A percentile compares a stretch with the other conserved stretches of the same genome.
Conservation (phyloP, 2,888 invertebrate species). For the Lacanobia wlatinum region DNA sequence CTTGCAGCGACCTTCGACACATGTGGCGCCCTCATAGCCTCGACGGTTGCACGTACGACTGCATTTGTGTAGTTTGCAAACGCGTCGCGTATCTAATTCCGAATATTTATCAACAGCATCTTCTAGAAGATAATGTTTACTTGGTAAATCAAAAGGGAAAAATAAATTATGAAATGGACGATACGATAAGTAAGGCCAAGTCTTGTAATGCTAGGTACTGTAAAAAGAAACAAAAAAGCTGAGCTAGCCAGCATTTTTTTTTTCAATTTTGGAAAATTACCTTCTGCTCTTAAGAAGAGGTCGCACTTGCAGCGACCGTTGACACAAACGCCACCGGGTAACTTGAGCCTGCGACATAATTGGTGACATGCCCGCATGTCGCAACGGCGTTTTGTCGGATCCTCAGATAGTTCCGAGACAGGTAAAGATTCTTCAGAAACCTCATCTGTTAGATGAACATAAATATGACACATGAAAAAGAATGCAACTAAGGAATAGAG, state of each 20-base stretch:
- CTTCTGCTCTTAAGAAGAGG: conserved; percentile 25
- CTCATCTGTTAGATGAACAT: too few relatives aligned
- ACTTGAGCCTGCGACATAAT: conserved; percentile 32
- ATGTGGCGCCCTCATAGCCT: conserved; percentile 9
- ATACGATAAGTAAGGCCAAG: too few relatives aligned
- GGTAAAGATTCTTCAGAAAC: too few relatives aligned
- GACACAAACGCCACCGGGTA: conserved; percentile 31
- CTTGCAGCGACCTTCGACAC: conserved; percentile 28
- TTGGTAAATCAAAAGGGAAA: too few relatives aligned
- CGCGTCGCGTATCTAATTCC: neutral
- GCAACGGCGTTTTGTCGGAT: conserved; percentile 1
- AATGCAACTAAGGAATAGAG: too few relatives aligned
- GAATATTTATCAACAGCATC: conserved; percentile 8
- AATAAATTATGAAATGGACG: too few relatives aligned
- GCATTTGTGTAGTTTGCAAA: neutral
- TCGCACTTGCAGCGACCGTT: conserved; percentile 46
- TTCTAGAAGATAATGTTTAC: neutral
- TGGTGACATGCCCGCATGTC: conserved; percentile 12
- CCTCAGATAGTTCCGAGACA: too few relatives aligned
- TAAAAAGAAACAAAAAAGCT: too few relatives aligned
- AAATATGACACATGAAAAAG: neutral
- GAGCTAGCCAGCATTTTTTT: too few relatives aligned
- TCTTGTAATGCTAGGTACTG: too few relatives aligned
- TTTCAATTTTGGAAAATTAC: neutral
- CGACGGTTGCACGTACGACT: conserved; percentile 8